Evolutionary conservation across 2,797 vertebrate species (phyloP), one percentile per base, ranked within the genome.

Genomic region (Leptatherina wallacei): DNA sequence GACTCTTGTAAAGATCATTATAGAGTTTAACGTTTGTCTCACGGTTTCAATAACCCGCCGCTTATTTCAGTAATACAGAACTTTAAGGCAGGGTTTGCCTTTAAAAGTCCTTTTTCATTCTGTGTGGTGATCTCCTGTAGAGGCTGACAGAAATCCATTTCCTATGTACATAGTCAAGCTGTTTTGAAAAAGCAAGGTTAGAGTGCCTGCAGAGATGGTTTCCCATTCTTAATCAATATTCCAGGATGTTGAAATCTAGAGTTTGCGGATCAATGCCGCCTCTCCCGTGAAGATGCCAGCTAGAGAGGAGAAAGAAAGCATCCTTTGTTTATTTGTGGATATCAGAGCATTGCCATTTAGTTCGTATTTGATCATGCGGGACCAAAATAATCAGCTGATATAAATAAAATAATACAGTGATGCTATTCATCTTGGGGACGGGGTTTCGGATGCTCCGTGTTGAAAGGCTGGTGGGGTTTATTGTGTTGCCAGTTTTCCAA

Each of bases 141-240:
- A 65, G 33, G 27, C 22, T n/a, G 35, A 61, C 35, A 44, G 51
- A 62, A 81, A 74, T 65, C 20, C 66, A 42, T 71, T 61, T 77
- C 18, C 42, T 75, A 77, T 77, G 32, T 84, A 82, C 76, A 89
- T 56, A 60, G 60, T 83, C 59, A 71, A 72, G 51, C 40, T 77
- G 70, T 76, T 80, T 38, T 72, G 59, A 68, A 68, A 32, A 27
- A 65, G 35, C 38, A 29, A 66, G 61, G 77, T 64, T 71, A 73
- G 55, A 58, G 32, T 2, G 2, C 27, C 61, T 44, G 24, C 38
- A 0, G 7, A 61, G 27, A 64, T 56, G 40, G 65, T 76, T 73
- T 66, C 62, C 58, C 47, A 35, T 55, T 61, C 47, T 57, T 77
- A 18, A 74, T 86, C 83, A 78, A 74, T 84, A 81, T 84, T 85